Percentiles rank a stretch among this genome's conserved stretches.
Evolutionary conservation across 2,113 vertebrate genomes (phyloP).

Genomic region (Anoura caudifer): DNA sequence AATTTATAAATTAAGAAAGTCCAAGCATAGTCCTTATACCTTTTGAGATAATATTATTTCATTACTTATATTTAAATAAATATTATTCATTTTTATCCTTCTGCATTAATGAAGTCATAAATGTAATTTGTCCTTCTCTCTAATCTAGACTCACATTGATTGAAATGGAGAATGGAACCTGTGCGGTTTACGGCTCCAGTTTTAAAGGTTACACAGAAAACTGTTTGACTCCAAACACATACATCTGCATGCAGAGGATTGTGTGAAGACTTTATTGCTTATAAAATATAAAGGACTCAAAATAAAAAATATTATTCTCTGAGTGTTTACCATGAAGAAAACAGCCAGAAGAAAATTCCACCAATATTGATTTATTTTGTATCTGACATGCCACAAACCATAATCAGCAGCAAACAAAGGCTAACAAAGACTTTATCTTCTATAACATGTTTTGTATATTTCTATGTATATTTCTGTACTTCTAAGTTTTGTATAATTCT

Average conservation of each 20-base stretch:
- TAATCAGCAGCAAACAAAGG: background rate
- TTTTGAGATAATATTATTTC: background rate
- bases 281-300: background rate
- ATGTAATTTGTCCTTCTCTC: background rate
- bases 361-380: background rate
- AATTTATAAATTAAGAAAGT: background rate
- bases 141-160: constrained; percentile 45
- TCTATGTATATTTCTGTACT: too few species aligned
- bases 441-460: background rate
- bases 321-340: background rate
- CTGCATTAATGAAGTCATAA: background rate
- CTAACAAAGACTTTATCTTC: background rate
- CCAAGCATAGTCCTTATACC: background rate
- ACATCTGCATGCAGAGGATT: constrained; percentile 60
- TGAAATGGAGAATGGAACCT: constrained; percentile 32
- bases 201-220: constrained; percentile 68
- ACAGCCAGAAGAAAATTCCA: background rate
- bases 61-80: background rate
- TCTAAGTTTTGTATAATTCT: background rate
- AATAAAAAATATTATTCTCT: background rate
- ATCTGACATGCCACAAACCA: background rate
- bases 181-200: constrained; percentile 60
- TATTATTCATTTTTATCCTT: background rate
- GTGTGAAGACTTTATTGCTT: background rate
- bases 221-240: constrained; percentile 27